Percentiles rank a stretch among this genome's conserved stretches.
These are phyloP conservation scores for Cyclina sinensis DNA, from an alignment of 1,140 invertebrate species.

Conservation along the genomic window DNA sequence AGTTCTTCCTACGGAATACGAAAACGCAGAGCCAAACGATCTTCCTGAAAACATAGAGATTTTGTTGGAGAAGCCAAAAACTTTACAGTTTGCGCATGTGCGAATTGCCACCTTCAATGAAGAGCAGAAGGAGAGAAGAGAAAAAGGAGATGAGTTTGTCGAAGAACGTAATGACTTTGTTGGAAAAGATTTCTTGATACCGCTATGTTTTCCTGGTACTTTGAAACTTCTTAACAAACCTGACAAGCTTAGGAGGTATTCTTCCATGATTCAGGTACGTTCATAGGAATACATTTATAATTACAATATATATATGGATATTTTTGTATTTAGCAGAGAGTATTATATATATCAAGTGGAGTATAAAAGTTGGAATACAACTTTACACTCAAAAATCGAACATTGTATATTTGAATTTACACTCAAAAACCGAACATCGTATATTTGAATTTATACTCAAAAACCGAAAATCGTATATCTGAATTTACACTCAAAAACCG, in stretches of 20 bases:
- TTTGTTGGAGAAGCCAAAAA: neutral
- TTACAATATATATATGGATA: too few relatives aligned
- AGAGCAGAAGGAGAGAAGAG: too few relatives aligned
- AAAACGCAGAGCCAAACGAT: neutral
- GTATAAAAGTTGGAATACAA: too few relatives aligned
- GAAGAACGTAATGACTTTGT: neutral
- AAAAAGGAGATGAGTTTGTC: neutral
- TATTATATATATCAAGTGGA: too few relatives aligned
- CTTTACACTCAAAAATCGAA: too few relatives aligned
- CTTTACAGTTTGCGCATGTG: neutral
- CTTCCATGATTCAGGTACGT: neutral
- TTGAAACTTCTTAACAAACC: neutral
- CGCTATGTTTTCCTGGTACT: neutral
- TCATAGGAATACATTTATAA: too few relatives aligned
- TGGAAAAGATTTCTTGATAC: conserved; percentile 7
- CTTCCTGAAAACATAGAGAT: neutral
- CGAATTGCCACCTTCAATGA: neutral
- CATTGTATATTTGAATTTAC: too few relatives aligned
- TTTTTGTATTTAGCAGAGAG: too few relatives aligned
- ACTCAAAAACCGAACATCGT: too few relatives aligned
- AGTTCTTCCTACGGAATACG: neutral
- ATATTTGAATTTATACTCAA: too few relatives aligned
- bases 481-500: too few relatives aligned
- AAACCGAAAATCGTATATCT: too few relatives aligned
- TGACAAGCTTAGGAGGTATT: neutral